Percentiles rank a stretch among this genome's conserved stretches.
Evolutionary conservation across 2,113 vertebrate genomes (phyloP).

Genomic region (Ciconia maguari): DNA sequence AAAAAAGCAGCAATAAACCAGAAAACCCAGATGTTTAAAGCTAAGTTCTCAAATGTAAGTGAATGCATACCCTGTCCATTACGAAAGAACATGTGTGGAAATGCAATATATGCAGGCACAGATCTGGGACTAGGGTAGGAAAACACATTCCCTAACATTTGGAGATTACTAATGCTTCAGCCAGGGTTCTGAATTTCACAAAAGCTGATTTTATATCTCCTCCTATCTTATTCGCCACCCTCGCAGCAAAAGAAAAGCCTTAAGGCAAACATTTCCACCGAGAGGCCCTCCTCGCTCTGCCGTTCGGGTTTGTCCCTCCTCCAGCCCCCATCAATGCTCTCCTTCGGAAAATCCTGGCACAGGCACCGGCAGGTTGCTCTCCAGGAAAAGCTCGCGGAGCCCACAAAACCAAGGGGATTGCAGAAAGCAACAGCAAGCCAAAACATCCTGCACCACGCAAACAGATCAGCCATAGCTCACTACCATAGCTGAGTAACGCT

Average conservation of each 20-base stretch:
- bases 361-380: neutral
- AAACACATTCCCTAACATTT: neutral
- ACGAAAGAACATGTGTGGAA: neutral
- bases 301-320: neutral
- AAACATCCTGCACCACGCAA: neutral
- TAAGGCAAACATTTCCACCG: neutral
- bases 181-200: slow-evolving; percentile 7
- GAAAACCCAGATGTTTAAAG: slow-evolving; percentile 22
- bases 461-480: neutral
- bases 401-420: neutral
- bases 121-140: neutral
- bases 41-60: neutral
- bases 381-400: neutral
- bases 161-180: slow-evolving; percentile 21
- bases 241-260: slow-evolving; percentile 10
- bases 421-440: neutral
- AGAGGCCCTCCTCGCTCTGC: neutral
- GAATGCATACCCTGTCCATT: neutral
- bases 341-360: neutral
- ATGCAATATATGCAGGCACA: neutral
- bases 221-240: neutral
- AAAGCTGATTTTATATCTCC: neutral
- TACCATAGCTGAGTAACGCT: neutral
- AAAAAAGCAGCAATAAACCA: neutral
- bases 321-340: neutral